Conservation (phyloP, 2,113 vertebrate species). For the Seriola quinqueradiata region DNA sequence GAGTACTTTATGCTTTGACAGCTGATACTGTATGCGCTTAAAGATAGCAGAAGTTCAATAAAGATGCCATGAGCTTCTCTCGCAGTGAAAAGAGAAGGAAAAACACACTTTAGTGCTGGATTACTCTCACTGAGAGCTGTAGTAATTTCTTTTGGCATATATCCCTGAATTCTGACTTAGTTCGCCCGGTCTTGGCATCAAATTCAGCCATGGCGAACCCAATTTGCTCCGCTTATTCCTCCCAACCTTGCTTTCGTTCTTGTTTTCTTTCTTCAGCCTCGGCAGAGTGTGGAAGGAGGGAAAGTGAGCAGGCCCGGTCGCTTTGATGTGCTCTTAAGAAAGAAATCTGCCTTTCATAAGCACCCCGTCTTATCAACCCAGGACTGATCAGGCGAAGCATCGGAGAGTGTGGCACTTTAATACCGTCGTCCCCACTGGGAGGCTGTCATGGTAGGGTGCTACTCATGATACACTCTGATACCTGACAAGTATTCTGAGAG, state of each 20-base stretch:
- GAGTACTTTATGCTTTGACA: slow-evolving; percentile 35
- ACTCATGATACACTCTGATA: slow-evolving; percentile 48
- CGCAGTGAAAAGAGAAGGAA: slow-evolving; percentile 50
- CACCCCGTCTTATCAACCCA: slow-evolving; percentile 52
- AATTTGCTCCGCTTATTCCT: slow-evolving; percentile 68
- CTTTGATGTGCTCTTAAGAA: slow-evolving; percentile 81
- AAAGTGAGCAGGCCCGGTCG: slow-evolving; percentile 52
- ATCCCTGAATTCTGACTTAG: slow-evolving; percentile 74
- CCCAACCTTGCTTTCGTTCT: slow-evolving; percentile 59
- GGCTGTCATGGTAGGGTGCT: slow-evolving; percentile 47
- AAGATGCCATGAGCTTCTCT: slow-evolving; percentile 45
- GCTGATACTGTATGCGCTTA: slow-evolving; percentile 40
- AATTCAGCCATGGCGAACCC: slow-evolving; percentile 69
- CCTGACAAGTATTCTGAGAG: slow-evolving; percentile 33
- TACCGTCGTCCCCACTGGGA: slow-evolving; percentile 50
- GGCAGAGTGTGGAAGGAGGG: slow-evolving; percentile 50
- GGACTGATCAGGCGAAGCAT: slow-evolving; percentile 66
- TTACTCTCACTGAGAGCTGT: slow-evolving; percentile 73
- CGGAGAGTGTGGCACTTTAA: slow-evolving; percentile 60
- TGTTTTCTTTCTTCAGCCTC: slow-evolving; percentile 65
- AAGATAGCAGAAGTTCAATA: slow-evolving; percentile 51
- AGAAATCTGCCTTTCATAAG: slow-evolving; percentile 76
- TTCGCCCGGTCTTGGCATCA: slow-evolving; percentile 71
- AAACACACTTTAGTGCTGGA: slow-evolving; percentile 56
- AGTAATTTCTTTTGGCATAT: slow-evolving; percentile 81